phyloP scores from a whole-genome alignment of 1,140 invertebrate genomes.

The Himalopsyche phryganea region DNA sequence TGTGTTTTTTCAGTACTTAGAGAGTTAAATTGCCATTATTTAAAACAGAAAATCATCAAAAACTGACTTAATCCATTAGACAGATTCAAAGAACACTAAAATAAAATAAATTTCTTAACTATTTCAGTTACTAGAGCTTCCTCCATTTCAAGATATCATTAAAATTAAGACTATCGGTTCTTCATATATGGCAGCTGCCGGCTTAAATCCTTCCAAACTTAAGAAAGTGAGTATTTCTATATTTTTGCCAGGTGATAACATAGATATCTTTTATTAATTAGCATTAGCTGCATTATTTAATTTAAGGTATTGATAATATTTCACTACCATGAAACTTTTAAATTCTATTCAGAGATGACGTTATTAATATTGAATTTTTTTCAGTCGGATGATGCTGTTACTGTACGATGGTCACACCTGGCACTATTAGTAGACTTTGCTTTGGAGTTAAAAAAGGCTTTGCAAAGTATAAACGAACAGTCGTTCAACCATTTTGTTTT shows the following conservation, averaged over 20 bases:
- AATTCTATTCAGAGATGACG: too few relatives aligned
- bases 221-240: conserved; percentile 54
- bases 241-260: conserved; percentile 62
- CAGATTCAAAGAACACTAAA: too few relatives aligned
- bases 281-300: too few relatives aligned
- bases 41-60: too few relatives aligned
- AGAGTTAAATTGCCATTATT: too few relatives aligned
- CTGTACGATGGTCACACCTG: conserved; percentile 79
- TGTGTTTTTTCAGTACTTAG: too few relatives aligned
- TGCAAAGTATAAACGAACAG: conserved; percentile 90
- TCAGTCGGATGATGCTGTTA: conserved; percentile 65
- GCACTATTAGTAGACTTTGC: conserved; percentile 86
- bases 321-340: background rate
- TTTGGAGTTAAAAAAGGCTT: conserved; percentile 81
- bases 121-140: conserved; percentile 76
- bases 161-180: conserved; percentile 98
- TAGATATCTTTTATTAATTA: too few relatives aligned
- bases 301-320: background rate
- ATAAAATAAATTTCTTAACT: too few relatives aligned
- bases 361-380: too few relatives aligned
- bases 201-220: conserved; percentile 71
- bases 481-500: conserved; percentile 94
- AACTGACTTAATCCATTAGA: too few relatives aligned
- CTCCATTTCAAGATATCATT: conserved; percentile 84
- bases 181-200: conserved; percentile 96